phyloP scores from a whole-genome alignment of 2,888 invertebrate species.

The Nezara viridula region DNA sequence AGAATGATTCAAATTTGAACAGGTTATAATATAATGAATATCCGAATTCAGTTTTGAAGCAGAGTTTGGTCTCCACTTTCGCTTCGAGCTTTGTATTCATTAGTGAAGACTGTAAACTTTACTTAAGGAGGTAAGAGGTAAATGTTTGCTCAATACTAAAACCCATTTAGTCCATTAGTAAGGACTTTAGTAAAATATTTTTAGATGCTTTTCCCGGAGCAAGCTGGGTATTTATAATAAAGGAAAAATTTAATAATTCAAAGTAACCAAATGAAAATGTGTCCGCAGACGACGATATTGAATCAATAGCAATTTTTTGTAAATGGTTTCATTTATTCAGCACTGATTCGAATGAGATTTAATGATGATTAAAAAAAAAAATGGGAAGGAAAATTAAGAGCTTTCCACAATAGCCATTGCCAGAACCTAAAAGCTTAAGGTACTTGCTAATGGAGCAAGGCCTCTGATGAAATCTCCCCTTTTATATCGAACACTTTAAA shows the following conservation, averaged over 20 bases:
- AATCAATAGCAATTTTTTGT: background rate
- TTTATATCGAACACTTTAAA: slow-evolving; percentile 47
- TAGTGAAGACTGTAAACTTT: background rate
- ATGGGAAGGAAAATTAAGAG: background rate
- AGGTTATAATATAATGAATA: background rate
- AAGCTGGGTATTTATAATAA: background rate
- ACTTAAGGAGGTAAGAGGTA: background rate
- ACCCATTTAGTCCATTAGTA: slow-evolving; percentile 13
- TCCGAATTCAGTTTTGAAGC: background rate
- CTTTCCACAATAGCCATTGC: slow-evolving; percentile 30
- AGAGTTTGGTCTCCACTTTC: background rate
- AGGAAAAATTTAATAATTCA: background rate
- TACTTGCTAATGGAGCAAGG: slow-evolving; percentile 19
- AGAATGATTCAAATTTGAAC: no score
- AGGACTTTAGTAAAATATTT: background rate
- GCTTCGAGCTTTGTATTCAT: background rate
- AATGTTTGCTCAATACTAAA: background rate
- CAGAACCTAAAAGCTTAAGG: slow-evolving; percentile 25
- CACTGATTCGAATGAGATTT: background rate
- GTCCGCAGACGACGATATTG: background rate
- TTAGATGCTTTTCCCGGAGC: background rate
- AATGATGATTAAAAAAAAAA: slow-evolving; percentile 25
- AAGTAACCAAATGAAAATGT: background rate
- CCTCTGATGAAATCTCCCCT: slow-evolving; percentile 30
- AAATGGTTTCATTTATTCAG: slow-evolving; percentile 18